Conservation (phyloP, 1,140 invertebrate species). For the Rhyzopertha dominica region DNA sequence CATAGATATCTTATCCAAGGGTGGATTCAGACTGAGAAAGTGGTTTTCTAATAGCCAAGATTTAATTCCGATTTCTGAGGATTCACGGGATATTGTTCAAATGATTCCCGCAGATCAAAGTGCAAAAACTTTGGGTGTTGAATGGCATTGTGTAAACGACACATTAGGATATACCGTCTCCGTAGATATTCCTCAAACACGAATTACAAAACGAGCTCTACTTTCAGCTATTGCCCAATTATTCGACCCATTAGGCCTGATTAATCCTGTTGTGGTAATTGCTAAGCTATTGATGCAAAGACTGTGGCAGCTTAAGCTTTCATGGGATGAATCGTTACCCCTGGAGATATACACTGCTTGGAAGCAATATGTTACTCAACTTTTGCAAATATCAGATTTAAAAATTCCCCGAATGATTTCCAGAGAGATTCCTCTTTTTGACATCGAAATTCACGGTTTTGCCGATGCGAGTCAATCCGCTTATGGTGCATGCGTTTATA, state of each 20-base stretch:
- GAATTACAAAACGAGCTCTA: constrained; percentile 32
- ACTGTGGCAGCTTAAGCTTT: constrained; percentile 30
- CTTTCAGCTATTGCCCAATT: constrained; percentile 28
- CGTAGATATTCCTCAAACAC: constrained; percentile 18
- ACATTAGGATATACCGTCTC: constrained; percentile 11
- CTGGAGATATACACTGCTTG: background rate
- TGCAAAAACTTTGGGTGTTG: constrained; percentile 27
- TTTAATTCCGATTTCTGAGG: constrained; percentile 9
- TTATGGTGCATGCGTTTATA: constrained; percentile 40
- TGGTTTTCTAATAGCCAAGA: constrained; percentile 27
- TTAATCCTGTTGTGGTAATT: constrained; percentile 28
- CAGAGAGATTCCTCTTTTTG: background rate
- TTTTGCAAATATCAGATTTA: constrained; percentile 7
- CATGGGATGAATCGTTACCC: constrained; percentile 34
- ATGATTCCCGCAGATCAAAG: constrained; percentile 21
- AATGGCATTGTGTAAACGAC: constrained; percentile 15
- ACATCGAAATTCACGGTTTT: constrained; percentile 41
- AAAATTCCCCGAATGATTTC: constrained; percentile 16
- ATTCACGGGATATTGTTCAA: constrained; percentile 15
- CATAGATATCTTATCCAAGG: constrained; percentile 18
- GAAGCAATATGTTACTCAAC: constrained; percentile 5
- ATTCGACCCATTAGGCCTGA: constrained; percentile 37
- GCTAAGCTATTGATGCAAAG: constrained; percentile 40
- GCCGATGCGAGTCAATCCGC: constrained; percentile 36
- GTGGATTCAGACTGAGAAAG: constrained; percentile 29